Conservation (phyloP, 2,888 invertebrate species). For the Tryphoninae sp. region DNA sequence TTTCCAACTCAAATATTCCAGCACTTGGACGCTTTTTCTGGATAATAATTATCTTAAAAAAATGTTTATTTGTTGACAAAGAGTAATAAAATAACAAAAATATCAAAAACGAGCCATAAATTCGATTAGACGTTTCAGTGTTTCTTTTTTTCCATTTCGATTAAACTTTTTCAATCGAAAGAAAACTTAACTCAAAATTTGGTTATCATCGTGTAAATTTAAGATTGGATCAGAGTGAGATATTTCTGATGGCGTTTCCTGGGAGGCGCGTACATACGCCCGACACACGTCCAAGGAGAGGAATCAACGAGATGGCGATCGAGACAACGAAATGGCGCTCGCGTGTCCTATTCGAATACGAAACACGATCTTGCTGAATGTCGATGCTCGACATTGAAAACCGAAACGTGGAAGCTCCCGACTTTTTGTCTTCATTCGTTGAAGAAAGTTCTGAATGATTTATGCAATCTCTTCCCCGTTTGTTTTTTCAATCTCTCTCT, state of each 20-base stretch:
- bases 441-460: conserved; percentile 28
- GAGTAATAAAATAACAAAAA: no score
- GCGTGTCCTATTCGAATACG: conserved; percentile 61
- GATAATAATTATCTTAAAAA: no score
- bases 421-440: neutral
- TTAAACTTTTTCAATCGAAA: no score
- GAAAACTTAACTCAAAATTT: no score
- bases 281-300: conserved; percentile 69
- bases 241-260: neutral
- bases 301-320: conserved; percentile 44
- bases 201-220: no score
- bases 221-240: conserved; percentile 19
- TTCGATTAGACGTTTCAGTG: no score
- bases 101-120: no score
- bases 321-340: conserved; percentile 62
- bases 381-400: neutral
- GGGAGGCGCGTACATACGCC: conserved; percentile 66
- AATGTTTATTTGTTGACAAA: no score
- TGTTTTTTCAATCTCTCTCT: conserved; percentile 22
- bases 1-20: no score
- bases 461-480: conserved; percentile 59
- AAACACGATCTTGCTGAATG: no score
- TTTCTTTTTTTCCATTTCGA: no score
- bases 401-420: neutral
- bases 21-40: no score